Percentiles rank a stretch among this genome's conserved stretches.
Conservation (phyloP, 2,113 vertebrate genomes). For the Mugil cephalus region DNA sequence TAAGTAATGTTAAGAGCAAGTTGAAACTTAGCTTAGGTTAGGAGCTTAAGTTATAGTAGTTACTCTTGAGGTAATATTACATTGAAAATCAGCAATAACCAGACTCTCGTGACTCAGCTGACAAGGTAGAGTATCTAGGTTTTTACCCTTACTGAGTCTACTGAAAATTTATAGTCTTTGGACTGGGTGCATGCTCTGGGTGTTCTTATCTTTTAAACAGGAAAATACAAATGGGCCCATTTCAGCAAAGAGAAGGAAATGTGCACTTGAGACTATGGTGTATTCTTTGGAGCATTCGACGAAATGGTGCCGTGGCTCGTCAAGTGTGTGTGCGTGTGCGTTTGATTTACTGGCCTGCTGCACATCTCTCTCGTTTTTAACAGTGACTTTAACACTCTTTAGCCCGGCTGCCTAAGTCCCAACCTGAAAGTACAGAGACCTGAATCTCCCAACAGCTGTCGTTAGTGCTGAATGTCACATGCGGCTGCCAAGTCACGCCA, state of each 20-base stretch:
- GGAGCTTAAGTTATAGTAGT: neutral
- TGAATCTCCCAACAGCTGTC: slow-evolving; percentile 77
- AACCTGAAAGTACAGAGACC: slow-evolving; percentile 75
- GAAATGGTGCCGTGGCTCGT: slow-evolving; percentile 48
- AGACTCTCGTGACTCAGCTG: neutral
- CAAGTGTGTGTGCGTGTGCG: slow-evolving; percentile 66
- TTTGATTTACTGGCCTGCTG: slow-evolving; percentile 84
- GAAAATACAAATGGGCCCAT: slow-evolving; percentile 60
- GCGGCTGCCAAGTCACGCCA: slow-evolving; percentile 75
- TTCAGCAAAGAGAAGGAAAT: slow-evolving; percentile 76
- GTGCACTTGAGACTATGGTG: slow-evolving; percentile 79
- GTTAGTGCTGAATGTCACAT: slow-evolving; percentile 79
- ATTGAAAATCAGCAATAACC: neutral
- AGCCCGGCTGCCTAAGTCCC: slow-evolving; percentile 73
- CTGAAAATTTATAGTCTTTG: slow-evolving; percentile 47
- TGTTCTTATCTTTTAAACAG: slow-evolving; percentile 69
- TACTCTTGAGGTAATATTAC: neutral
- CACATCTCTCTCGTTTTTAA: slow-evolving; percentile 71
- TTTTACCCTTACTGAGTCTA: neutral
- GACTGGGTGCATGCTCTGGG: slow-evolving; percentile 31
- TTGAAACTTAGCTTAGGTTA: no score
- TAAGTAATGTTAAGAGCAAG: neutral
- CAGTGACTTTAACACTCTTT: slow-evolving; percentile 38
- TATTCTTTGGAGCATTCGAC: slow-evolving; percentile 74
- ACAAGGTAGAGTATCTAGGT: neutral